Percentiles rank a stretch among this genome's conserved stretches.
Conservation (phyloP, 1,140 invertebrate genomes). For the Temnothorax nylanderi region DNA sequence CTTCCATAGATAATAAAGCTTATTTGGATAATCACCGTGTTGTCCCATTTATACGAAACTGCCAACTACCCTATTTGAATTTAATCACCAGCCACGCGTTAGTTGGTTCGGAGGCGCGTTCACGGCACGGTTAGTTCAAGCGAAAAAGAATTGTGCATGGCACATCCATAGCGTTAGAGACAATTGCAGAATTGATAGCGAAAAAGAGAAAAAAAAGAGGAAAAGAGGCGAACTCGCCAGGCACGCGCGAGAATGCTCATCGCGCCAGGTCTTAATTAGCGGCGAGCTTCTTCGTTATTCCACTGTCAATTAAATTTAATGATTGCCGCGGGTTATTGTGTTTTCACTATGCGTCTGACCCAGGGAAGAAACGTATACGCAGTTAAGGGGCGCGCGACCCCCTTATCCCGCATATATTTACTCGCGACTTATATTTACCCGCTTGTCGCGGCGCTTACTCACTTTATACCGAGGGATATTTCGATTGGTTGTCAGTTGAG, state of each 20-base stretch:
- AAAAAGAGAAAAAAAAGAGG: neutral
- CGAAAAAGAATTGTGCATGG: neutral
- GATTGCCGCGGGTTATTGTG: constrained; percentile 63
- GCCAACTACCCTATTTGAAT: neutral
- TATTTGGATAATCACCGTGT: neutral
- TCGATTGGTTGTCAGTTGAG: neutral
- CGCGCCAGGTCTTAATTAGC: constrained; percentile 70
- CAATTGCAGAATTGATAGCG: constrained; percentile 43
- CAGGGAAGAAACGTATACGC: constrained; percentile 24
- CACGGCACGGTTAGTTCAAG: neutral
- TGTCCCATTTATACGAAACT: neutral
- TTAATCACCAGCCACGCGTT: constrained; percentile 3
- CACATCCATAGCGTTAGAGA: constrained; percentile 27
- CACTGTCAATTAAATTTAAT: constrained; percentile 80
- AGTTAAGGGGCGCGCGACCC: neutral
- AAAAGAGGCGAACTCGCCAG: constrained; percentile 18
- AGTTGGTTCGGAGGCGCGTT: constrained; percentile 17
- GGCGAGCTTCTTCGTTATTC: constrained; percentile 73
- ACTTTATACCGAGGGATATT: neutral
- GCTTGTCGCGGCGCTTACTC: neutral
- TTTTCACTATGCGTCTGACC: constrained; percentile 32
- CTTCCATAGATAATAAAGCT: constrained; percentile 15
- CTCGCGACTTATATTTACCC: neutral
- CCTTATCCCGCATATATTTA: constrained; percentile 25
- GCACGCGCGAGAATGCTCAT: constrained; percentile 20